Percentiles rank a stretch among this genome's conserved stretches.
These are phyloP conservation scores for Andricus quercusramuli DNA, from an alignment of 2,888 invertebrate species.

Conservation along the genomic window DNA sequence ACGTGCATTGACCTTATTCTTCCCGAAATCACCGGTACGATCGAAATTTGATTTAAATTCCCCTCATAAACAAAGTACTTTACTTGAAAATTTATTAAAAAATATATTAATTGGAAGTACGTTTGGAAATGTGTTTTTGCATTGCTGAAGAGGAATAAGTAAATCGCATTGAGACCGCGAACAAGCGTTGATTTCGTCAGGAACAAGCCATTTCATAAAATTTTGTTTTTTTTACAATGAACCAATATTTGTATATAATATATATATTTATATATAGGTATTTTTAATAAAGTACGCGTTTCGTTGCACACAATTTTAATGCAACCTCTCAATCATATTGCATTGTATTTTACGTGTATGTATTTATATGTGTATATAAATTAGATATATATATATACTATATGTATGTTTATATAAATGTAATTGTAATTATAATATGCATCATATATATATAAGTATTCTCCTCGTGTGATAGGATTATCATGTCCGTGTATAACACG, in stretches of 20 bases:
- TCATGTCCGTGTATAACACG: conserved; percentile 43
- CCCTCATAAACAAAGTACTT: background rate
- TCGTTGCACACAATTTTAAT: conserved; percentile 74
- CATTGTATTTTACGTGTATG: conserved; percentile 61
- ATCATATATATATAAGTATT: conserved; percentile 44
- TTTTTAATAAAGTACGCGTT: conserved; percentile 66
- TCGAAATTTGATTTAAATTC: background rate
- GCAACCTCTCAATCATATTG: conserved; percentile 69
- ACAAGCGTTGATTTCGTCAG: conserved; percentile 2
- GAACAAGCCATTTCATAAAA: background rate
- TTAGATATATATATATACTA: conserved; percentile 53
- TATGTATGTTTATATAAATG: conserved; percentile 56
- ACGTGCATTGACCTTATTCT: background rate
- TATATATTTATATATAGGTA: conserved; percentile 63
- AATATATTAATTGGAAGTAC: conserved; percentile 7
- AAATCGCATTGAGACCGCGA: background rate
- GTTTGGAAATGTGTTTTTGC: background rate
- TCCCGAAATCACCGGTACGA: conserved; percentile 10
- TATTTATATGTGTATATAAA: conserved; percentile 58
- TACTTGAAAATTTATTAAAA: background rate
- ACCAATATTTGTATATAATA: conserved; percentile 50
- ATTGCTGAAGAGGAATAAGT: background rate
- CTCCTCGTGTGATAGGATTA: conserved; percentile 30
- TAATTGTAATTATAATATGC: conserved; percentile 53
- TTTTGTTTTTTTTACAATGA: conserved; percentile 45